phyloP scores from a whole-genome alignment of 1,140 invertebrate species.

The Diorhabda elongata region DNA sequence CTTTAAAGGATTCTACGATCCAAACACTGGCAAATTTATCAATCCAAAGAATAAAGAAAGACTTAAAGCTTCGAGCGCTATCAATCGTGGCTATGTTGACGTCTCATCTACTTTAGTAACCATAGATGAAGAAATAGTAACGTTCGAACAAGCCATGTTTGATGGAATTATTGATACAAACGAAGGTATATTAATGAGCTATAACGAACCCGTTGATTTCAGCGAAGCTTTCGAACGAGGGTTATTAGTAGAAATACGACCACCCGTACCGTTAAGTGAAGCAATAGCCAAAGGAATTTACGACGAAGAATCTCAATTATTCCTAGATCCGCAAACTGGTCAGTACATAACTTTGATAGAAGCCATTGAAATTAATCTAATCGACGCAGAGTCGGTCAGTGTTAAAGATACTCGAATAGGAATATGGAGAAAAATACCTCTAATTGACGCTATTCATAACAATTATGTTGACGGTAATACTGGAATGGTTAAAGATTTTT shows the following conservation, averaged over 20 bases:
- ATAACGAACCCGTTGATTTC: constrained; percentile 70
- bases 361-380: constrained; percentile 68
- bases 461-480: constrained; percentile 71
- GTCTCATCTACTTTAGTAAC: constrained; percentile 73
- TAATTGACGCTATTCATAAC: constrained; percentile 70
- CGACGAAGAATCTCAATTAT: constrained; percentile 67
- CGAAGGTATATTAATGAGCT: constrained; percentile 62
- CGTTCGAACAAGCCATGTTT: constrained; percentile 77
- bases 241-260: constrained; percentile 73
- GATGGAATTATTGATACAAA: constrained; percentile 73
- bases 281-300: constrained; percentile 79
- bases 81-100: constrained; percentile 69
- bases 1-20: constrained; percentile 78
- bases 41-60: constrained; percentile 68
- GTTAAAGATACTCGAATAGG: constrained; percentile 77
- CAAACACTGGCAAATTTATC: constrained; percentile 66
- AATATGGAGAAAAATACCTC: constrained; percentile 67
- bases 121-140: constrained; percentile 67
- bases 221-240: constrained; percentile 81
- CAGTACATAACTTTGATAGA: constrained; percentile 69
- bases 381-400: constrained; percentile 78
- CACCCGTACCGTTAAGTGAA: constrained; percentile 78
- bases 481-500: constrained; percentile 66
- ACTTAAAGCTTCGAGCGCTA: constrained; percentile 61
- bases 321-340: constrained; percentile 75